Base-by-base conservation (phyloP, 2,888 invertebrate species). In the Eupithecia subumbrata region DNA sequence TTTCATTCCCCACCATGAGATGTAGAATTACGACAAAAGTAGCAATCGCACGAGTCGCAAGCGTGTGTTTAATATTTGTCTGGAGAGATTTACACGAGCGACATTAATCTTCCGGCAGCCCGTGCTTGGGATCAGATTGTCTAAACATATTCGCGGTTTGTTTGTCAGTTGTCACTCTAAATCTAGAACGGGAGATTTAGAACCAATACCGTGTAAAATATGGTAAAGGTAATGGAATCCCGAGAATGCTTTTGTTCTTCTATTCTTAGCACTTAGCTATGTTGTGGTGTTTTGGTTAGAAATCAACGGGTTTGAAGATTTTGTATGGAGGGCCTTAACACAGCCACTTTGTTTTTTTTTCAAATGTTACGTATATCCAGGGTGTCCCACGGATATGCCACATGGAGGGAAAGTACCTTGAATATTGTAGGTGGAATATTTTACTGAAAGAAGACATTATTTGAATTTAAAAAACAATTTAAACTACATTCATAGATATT, bases 141-240 rank as follows among this genome's bases (percentile, higher is more conserved):
- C 83, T 85, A 87, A 88, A 89, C 87, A 91, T 87, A 87, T 83
- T 77, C 80, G 67, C 80, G 77, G 71, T 87, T 85, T 83, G 83
- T 83, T 76, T 81, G 80, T 75, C 74, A 72, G 71, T 52, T 72
- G 74, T 72, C 76, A 69, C 71, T 69, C 69, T 52, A 60, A 73
- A 69, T 43, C 64, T 76, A 69, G 74, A 76, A 69, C 69, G 63
- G 40, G 69, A 45, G 66, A 69, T 66, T 66, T 56, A 72, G 66
- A 66, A 45, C 52, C 12, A 37, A 72, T 68, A 60, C 30, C 0
- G 43, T 43, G 14, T n/a, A 25, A 22, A 25, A 68, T 43, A 40
- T 43, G 30, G 43, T 43, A 43, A n/a, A n/a, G 48, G n/a, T 48
- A 45, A 25, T 25, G 43, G 66, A 68, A 22, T 68, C 43, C 22